Base-by-base conservation (phyloP, 2,113 vertebrate genomes). In the Epinephelus lanceolatus region DNA sequence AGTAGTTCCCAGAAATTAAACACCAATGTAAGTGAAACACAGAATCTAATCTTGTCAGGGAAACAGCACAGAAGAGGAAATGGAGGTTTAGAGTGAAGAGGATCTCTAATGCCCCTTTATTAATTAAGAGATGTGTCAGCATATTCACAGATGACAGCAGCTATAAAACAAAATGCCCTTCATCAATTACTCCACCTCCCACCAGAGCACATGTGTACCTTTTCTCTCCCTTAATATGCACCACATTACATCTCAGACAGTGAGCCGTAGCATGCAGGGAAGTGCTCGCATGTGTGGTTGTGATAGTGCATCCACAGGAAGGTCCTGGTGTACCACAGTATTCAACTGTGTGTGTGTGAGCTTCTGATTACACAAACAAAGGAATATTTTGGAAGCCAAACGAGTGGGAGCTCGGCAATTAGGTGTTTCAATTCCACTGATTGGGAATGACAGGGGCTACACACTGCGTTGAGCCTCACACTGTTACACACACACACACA, bases 401-500 rank as follows among this genome's bases (percentile, higher is more conserved):
- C 71, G 82, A 92, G 85, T 85, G 87, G 85, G 89, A 89, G 85
- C 87, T 80, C 56, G 8, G 89, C 94, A 95, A 96, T 95, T 96
- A 95, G 93, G 90, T 87, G 90, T 90, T 92, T 93, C 92, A 90
- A 88, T 92, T 91, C 80, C 84, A 79, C 90, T 95, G 94, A 95
- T 95, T 94, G 92, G 94, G 92, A 89, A 95, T 95, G 95, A 95
- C 95, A 94, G 92, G 93, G 90, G 91, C 89, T 89, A 92, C 90
- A 81, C 85, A 91, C 86, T 81, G 79, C 8, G 47, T 77, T 42
- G 45, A 76, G 81, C 70, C 84, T 86, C 72, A 52, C 81, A 78
- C 77, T 81, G 57, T 69, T 76, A 89, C 60, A 86, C 49, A 73
- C 63, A 78, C 14, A 5, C 52, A 78, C 14, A 5, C 52, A 18